A percentile compares a stretch with the other conserved stretches of the same genome.
Evolutionary conservation across 2,888 invertebrate species (phyloP).

Genomic region (Nephrotoma flavescens): DNA sequence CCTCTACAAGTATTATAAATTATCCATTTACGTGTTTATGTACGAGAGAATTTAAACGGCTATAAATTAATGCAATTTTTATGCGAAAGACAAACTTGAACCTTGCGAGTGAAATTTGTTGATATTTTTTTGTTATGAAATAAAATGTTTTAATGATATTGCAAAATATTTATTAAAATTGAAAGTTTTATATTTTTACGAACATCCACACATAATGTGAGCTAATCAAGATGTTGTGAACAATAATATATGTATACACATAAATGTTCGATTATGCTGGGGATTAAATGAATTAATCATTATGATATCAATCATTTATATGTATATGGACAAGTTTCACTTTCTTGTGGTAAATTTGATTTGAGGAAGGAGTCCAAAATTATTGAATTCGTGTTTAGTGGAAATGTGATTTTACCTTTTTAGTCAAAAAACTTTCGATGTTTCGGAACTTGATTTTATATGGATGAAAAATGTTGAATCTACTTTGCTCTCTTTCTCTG

Average conservation of each 20-base stretch:
- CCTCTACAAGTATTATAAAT: neutral
- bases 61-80: neutral
- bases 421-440: neutral
- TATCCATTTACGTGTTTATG: neutral
- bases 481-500: too few relatives aligned
- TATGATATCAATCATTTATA: neutral
- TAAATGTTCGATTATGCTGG: neutral
- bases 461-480: too few relatives aligned
- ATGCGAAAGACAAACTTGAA: neutral
- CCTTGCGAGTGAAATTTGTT: neutral
- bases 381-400: neutral
- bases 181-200: neutral
- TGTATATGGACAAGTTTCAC: neutral
- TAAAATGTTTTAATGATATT: neutral
- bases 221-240: neutral
- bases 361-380: neutral
- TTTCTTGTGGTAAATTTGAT: neutral
- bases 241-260: neutral
- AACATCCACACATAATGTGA: neutral
- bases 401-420: neutral
- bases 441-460: neutral
- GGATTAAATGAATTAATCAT: neutral
- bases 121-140: neutral
- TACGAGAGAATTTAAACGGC: neutral
- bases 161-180: neutral